A percentile compares a stretch with the other conserved stretches of the same genome.
These are phyloP conservation scores for Regulus satrapa DNA, from an alignment of 2,113 vertebrate genomes.

Conservation along the genomic window DNA sequence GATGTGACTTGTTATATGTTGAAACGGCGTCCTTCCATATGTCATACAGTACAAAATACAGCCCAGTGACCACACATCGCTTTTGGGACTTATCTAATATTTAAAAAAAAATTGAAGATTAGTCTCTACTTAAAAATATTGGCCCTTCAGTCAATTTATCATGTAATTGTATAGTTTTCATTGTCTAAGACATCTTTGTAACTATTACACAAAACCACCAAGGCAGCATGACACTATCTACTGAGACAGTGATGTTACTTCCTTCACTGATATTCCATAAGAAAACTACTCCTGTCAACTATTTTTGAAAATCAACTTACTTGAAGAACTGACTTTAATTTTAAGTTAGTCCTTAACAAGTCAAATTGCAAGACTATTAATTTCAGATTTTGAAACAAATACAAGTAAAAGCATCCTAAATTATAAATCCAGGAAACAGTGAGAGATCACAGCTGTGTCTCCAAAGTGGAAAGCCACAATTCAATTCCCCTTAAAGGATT, in stretches of 20 bases:
- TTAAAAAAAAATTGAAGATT: not conserved
- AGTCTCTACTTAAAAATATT: not conserved
- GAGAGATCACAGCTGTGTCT: not conserved
- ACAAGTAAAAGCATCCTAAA: not conserved
- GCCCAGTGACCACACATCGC: slow-evolving; percentile 95
- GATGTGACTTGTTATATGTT: slow-evolving; percentile 92
- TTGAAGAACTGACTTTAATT: not conserved
- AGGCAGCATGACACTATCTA: not conserved
- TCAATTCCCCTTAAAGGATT: not conserved
- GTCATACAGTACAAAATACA: slow-evolving; percentile 98
- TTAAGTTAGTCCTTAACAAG: not conserved
- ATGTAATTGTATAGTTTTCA: not conserved
- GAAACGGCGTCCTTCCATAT: slow-evolving; percentile 93
- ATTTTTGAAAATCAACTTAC: not conserved
- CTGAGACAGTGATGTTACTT: not conserved
- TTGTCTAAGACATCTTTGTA: not conserved
- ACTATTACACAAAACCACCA: not conserved
- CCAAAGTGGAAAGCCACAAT: not conserved
- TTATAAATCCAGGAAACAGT: not conserved
- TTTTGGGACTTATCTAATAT: slow-evolving; percentile 90
- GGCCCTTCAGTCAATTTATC: not conserved
- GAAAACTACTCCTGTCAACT: not conserved
- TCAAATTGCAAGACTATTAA: not conserved
- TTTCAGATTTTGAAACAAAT: not conserved
- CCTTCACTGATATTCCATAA: not conserved